Conservation (phyloP, 2,888 invertebrate genomes). For the Nemotelus pantherinus region DNA sequence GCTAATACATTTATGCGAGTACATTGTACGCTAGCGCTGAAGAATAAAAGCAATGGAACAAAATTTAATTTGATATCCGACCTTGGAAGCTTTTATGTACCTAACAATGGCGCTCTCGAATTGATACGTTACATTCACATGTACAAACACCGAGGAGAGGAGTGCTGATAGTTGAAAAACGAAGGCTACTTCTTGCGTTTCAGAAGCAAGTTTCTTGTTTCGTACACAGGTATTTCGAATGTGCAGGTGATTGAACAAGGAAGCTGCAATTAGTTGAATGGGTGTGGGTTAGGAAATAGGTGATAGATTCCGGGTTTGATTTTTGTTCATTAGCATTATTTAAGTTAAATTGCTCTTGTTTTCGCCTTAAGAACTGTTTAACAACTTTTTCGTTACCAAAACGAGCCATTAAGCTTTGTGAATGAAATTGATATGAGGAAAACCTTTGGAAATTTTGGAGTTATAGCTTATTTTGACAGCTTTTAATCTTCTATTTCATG, state of each 20-base stretch:
- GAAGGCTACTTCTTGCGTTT: slow-evolving; percentile 8
- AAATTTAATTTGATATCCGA: slow-evolving; percentile 16
- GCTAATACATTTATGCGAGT: not conserved
- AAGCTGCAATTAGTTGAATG: slow-evolving; percentile 1
- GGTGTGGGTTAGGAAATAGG: not conserved
- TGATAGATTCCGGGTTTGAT: no score
- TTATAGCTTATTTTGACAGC: no score
- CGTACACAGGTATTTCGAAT: not conserved
- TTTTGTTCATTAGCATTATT: no score
- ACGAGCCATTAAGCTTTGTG: no score
- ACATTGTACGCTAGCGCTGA: not conserved
- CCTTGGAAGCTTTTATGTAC: slow-evolving; percentile 13
- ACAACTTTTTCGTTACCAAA: no score
- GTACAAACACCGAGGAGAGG: not conserved
- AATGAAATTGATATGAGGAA: no score
- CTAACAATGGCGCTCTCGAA: not conserved
- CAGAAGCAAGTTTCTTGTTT: not conserved
- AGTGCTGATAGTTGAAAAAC: not conserved
- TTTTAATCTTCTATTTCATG: no score
- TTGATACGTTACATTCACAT: not conserved
- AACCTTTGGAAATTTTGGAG: no score
- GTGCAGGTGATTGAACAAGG: slow-evolving; percentile 24
- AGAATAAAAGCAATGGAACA: slow-evolving; percentile 7
- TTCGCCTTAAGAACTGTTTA: no score
- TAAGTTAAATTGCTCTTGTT: no score